Percentiles rank a stretch among this genome's conserved stretches.
phyloP scores from a whole-genome alignment of 2,113 vertebrate species.

The human (Homo sapiens) region DNA sequence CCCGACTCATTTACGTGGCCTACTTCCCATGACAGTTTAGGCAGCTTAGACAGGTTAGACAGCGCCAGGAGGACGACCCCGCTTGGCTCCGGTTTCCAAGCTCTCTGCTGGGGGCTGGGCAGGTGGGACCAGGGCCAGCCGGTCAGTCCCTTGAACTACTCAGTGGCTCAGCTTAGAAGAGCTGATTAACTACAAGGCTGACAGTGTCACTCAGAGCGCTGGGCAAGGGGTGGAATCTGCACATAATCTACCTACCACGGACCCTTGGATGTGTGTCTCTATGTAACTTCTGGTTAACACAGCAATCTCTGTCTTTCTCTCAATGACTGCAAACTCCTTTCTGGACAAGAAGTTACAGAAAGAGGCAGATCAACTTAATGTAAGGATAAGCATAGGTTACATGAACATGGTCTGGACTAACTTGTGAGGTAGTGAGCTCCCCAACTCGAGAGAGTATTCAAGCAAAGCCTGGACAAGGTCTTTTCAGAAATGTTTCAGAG shows the following conservation, averaged over 20 bases:
- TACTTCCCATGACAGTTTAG: neutral
- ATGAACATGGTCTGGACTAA: neutral
- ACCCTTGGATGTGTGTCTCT: neutral
- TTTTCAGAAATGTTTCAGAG: neutral
- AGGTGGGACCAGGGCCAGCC: neutral
- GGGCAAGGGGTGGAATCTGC: neutral
- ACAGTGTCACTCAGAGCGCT: neutral
- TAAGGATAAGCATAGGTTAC: neutral
- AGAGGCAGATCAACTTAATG: neutral
- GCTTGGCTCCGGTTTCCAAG: neutral
- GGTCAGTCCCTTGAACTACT: neutral
- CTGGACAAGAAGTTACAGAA: neutral
- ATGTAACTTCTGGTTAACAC: neutral
- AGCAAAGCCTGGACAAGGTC: neutral
- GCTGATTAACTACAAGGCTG: neutral
- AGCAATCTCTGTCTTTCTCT: neutral
- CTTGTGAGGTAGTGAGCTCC: neutral
- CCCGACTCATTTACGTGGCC: neutral
- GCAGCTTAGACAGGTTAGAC: neutral
- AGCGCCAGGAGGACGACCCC: neutral
- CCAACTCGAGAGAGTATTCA: neutral
- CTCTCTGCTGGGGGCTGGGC: neutral
- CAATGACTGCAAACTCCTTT: neutral
- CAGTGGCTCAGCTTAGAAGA: neutral
- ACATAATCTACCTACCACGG: neutral